A percentile compares a stretch with the other conserved stretches of the same genome.
Evolutionary conservation across 64 coral and sea anemone species (phyloP).

Genomic region (Actinia tenebrosa): DNA sequence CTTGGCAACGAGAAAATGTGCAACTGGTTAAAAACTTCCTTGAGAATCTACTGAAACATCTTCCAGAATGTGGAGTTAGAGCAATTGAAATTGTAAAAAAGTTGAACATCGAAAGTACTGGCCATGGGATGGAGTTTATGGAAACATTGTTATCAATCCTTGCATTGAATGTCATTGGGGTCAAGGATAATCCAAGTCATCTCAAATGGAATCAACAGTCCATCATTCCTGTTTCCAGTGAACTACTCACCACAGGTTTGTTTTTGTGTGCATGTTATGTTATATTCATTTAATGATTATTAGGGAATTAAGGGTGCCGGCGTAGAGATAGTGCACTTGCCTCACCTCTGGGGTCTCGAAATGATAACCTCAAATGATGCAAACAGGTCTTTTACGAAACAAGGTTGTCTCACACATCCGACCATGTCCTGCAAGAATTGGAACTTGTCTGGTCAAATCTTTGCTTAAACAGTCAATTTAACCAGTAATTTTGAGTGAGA

Average conservation of each 20-base stretch:
- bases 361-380: too few relatives aligned
- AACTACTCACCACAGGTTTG: slow-evolving; percentile 56
- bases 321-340: too few relatives aligned
- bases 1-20: neutral
- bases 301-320: too few relatives aligned
- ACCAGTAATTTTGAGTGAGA: too few relatives aligned
- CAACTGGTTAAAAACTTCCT: slow-evolving; percentile 33
- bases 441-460: too few relatives aligned
- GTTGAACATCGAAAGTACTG: neutral
- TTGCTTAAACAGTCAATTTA: too few relatives aligned
- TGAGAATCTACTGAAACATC: slow-evolving; percentile 18
- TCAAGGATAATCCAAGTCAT: slow-evolving; percentile 12
- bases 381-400: too few relatives aligned
- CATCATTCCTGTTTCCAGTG: slow-evolving; percentile 38
- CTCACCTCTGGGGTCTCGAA: too few relatives aligned
- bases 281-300: too few relatives aligned
- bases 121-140: slow-evolving; percentile 33
- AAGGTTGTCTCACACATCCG: too few relatives aligned
- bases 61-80: slow-evolving; percentile 34
- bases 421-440: too few relatives aligned
- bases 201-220: slow-evolving; percentile 59
- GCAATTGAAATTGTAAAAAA: slow-evolving; percentile 18
- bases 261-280: neutral
- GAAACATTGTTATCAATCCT: slow-evolving; percentile 31
- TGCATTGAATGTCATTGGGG: slow-evolving; percentile 38